These are phyloP conservation scores for Tolmerus cingulatus DNA, from an alignment of 2,888 invertebrate species.

Conservation along the genomic window DNA sequence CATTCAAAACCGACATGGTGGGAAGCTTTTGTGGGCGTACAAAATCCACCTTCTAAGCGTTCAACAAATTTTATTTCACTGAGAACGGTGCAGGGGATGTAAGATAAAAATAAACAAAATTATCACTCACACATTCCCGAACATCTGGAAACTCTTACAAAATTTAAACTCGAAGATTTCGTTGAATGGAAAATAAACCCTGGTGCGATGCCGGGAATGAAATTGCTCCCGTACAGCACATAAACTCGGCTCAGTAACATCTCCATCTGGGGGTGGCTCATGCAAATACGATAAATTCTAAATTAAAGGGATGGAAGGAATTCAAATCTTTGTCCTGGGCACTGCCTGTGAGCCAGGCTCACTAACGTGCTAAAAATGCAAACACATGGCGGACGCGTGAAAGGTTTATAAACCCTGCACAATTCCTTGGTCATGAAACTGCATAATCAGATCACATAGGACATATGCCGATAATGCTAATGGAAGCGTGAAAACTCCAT, in stretches of 20 bases:
- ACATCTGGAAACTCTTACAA: neutral
- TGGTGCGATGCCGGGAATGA: neutral
- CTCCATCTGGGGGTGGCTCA: neutral
- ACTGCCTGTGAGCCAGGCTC: neutral
- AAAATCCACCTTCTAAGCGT: neutral
- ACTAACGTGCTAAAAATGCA: neutral
- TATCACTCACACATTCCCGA: neutral
- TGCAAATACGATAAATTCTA: constrained; percentile 16
- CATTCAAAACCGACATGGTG: neutral
- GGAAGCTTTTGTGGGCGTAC: neutral
- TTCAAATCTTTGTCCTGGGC: neutral
- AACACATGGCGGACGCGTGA: neutral
- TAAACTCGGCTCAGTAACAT: neutral
- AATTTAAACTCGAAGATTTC: neutral
- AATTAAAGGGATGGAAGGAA: constrained; percentile 14
- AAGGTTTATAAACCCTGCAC: neutral
- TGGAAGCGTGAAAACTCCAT: constrained; percentile 10
- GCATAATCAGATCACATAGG: constrained; percentile 2
- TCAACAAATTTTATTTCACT: neutral
- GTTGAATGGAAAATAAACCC: neutral
- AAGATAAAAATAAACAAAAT: neutral
- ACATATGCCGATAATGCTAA: neutral
- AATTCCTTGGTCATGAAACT: neutral
- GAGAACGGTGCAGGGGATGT: neutral
- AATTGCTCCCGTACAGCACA: neutral